A percentile compares a stretch with the other conserved stretches of the same genome.
phyloP scores from a whole-genome alignment of 2,113 vertebrate species.

The Shinisaurus crocodilurus region DNA sequence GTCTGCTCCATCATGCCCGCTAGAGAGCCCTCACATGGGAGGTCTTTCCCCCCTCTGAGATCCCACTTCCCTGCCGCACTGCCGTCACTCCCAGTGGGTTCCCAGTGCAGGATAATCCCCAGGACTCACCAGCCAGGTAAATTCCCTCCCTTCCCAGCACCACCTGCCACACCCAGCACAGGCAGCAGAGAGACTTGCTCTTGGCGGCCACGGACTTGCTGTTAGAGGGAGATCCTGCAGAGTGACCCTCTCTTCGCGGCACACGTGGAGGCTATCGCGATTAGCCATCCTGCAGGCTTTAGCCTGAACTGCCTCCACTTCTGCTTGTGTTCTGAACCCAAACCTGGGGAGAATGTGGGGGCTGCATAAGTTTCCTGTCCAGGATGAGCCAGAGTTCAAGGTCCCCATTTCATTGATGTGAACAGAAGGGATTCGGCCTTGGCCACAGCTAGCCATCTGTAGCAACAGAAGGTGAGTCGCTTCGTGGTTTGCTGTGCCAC shows the following conservation, averaged over 20 bases:
- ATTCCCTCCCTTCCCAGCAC: background rate
- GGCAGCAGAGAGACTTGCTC: background rate
- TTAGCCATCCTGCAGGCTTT: background rate
- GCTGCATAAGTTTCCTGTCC: background rate
- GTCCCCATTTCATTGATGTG: background rate
- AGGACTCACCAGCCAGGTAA: background rate
- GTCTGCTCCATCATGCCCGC: background rate
- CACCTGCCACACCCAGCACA: background rate
- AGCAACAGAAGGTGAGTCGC: background rate
- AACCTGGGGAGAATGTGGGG: background rate
- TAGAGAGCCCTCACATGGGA: background rate
- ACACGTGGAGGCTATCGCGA: background rate
- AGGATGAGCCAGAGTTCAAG: too few species aligned
- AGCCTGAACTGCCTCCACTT: background rate
- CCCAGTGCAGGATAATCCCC: background rate
- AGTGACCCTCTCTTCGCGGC: background rate
- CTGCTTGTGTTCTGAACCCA: background rate
- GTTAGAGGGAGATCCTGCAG: background rate
- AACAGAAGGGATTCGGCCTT: background rate
- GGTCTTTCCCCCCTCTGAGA: background rate
- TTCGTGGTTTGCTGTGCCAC: background rate
- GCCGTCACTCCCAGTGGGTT: background rate
- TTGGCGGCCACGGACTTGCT: background rate
- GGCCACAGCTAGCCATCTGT: background rate
- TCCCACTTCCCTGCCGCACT: background rate